Evolutionary conservation across 2,113 vertebrate species (phyloP).

Genomic region (Copsychus sechellarum): DNA sequence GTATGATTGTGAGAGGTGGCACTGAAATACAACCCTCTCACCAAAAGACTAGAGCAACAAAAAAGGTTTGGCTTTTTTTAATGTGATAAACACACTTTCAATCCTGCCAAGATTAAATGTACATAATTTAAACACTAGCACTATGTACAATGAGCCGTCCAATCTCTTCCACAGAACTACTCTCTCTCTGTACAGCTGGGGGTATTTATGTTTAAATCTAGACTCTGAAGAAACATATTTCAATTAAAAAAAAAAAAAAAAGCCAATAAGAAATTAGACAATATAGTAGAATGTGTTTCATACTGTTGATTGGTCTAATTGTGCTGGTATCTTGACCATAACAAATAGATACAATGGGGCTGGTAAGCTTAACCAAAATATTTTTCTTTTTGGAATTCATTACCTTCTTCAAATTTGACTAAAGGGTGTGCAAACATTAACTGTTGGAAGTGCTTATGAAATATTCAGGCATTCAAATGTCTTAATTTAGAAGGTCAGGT

Average conservation of each 20-base stretch:
- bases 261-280: not conserved
- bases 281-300: not conserved
- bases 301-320: not conserved
- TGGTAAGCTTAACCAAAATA: not conserved
- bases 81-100: not conserved
- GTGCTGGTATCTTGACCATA: not conserved
- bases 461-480: not conserved
- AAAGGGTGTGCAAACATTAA: not conserved
- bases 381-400: not conserved
- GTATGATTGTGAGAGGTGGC: not conserved
- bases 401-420: not conserved
- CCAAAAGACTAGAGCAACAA: not conserved
- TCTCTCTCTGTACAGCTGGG: not conserved
- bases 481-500: constrained; percentile 20
- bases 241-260: not conserved
- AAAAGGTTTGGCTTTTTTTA: not conserved
- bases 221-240: not conserved
- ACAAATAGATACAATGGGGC: not conserved
- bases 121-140: not conserved
- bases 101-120: not conserved
- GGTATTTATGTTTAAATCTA: not conserved
- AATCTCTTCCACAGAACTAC: not conserved
- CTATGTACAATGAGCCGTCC: not conserved
- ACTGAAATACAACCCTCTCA: not conserved
- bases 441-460: constrained; percentile 1